Conservation (phyloP, 37 sponge, comb jelly and placozoan genomes). For the Theonella swinhoei region DNA sequence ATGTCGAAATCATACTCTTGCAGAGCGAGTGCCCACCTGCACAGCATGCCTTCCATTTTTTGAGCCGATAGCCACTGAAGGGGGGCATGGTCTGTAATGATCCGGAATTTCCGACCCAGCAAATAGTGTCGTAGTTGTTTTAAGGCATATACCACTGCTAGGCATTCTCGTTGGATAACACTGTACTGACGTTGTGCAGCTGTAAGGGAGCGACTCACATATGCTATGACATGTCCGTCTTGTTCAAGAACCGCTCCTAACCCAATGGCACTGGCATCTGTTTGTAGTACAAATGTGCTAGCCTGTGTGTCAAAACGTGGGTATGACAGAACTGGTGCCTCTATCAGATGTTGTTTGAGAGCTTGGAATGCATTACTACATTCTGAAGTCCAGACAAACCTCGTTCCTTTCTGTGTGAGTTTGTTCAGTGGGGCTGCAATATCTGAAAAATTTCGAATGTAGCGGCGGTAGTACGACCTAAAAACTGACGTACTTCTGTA, state of each 20-base stretch:
- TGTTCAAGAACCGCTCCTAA: constrained; percentile 71
- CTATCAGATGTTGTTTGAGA: constrained; percentile 40
- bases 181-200: constrained; percentile 56
- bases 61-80: constrained; percentile 61
- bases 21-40: constrained; percentile 52
- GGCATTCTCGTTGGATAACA: constrained; percentile 49
- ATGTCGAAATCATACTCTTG: constrained; percentile 56
- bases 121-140: constrained; percentile 71
- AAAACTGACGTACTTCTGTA: constrained; percentile 31
- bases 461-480: constrained; percentile 71
- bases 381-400: constrained; percentile 27
- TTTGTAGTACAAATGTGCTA: constrained; percentile 44
- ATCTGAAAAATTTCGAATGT: constrained; percentile 52
- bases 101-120: constrained; percentile 36
- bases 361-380: constrained; percentile 29
- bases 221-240: constrained; percentile 56
- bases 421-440: too few species aligned
- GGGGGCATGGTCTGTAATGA: constrained; percentile 64
- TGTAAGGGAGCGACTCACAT: constrained; percentile 49
- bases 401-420: constrained; percentile 45
- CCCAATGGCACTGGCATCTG: constrained; percentile 69
- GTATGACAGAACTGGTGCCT: constrained; percentile 59
- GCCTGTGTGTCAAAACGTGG: constrained; percentile 37
- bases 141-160: constrained; percentile 45
- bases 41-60: constrained; percentile 57